These are phyloP conservation scores for Volucella zonaria DNA, from an alignment of 2,888 invertebrate genomes.

Conservation along the genomic window DNA sequence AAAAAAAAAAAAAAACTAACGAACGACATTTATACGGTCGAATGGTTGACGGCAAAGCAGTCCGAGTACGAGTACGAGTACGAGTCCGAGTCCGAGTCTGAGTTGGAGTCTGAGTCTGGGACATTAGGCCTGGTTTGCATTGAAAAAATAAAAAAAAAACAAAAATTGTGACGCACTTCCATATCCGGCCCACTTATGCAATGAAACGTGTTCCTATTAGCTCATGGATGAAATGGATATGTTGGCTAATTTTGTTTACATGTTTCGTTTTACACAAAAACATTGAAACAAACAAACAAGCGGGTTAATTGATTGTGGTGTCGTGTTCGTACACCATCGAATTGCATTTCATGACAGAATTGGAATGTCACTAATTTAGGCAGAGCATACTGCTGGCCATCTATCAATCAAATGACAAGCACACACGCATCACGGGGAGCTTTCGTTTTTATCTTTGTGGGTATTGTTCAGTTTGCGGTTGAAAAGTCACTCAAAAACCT, in stretches of 20 bases:
- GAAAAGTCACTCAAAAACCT: too few species aligned
- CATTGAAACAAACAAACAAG: background rate
- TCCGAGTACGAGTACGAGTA: too few species aligned
- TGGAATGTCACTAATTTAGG: background rate
- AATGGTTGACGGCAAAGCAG: slow-evolving; percentile 9
- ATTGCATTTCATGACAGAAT: background rate
- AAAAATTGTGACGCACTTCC: slow-evolving; percentile 41
- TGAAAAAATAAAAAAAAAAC: slow-evolving; percentile 51
- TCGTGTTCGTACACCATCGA: background rate
- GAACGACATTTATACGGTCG: slow-evolving; percentile 60
- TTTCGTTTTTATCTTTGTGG: too few species aligned
- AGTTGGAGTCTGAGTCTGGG: slow-evolving; percentile 7
- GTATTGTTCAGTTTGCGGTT: too few species aligned
- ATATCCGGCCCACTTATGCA: slow-evolving; percentile 56
- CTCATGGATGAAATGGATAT: slow-evolving; percentile 26
- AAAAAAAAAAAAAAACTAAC: slow-evolving; percentile 50
- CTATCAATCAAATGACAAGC: slow-evolving; percentile 33
- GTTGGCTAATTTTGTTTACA: slow-evolving; percentile 7
- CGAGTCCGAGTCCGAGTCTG: too few species aligned
- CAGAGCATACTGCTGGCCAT: slow-evolving; percentile 16
- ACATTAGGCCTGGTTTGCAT: slow-evolving; percentile 61
- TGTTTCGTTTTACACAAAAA: slow-evolving; percentile 11
- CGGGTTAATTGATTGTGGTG: slow-evolving; percentile 26
- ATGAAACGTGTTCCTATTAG: slow-evolving; percentile 27
- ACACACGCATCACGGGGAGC: too few species aligned